phyloP scores from a whole-genome alignment of 2,888 invertebrate species.

The Dascillus cervinus region DNA sequence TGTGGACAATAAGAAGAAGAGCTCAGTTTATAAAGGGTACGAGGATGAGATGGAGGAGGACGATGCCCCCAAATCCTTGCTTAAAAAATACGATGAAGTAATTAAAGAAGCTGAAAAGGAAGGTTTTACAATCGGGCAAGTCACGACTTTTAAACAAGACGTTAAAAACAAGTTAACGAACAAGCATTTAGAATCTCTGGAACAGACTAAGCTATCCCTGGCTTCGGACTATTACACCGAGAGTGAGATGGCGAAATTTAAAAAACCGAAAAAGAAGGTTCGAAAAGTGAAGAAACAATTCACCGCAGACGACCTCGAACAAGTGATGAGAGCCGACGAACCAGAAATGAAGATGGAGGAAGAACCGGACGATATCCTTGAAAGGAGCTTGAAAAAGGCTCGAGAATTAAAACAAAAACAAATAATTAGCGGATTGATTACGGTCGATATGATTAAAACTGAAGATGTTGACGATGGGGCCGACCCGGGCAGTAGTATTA shows the following conservation, averaged over 20 bases:
- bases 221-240: conserved; percentile 86
- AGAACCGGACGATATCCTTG: conserved; percentile 47
- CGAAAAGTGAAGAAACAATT: conserved; percentile 59
- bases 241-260: conserved; percentile 81
- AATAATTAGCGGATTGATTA: conserved; percentile 23
- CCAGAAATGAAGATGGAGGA: conserved; percentile 51
- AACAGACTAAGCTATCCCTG: conserved; percentile 56
- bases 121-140: conserved; percentile 77
- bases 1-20: conserved; percentile 74
- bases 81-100: conserved; percentile 94
- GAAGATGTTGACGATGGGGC: conserved; percentile 31
- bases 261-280: conserved; percentile 75
- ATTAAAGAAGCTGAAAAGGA: conserved; percentile 65
- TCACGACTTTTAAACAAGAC: conserved; percentile 41
- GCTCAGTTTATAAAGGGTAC: conserved; percentile 78
- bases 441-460: conserved; percentile 32
- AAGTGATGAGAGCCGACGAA: conserved; percentile 5
- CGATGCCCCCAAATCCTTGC: conserved; percentile 60
- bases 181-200: conserved; percentile 68
- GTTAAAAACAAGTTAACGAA: conserved; percentile 54
- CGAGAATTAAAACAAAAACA: conserved; percentile 50
- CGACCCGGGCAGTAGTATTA: conserved; percentile 54
- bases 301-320: conserved; percentile 63
- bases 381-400: conserved; percentile 50
- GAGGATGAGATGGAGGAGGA: conserved; percentile 67